Evolutionary conservation across 2,113 vertebrate species (phyloP), one percentile per base, ranked within the genome.

Genomic region (Dipodomys merriami): DNA sequence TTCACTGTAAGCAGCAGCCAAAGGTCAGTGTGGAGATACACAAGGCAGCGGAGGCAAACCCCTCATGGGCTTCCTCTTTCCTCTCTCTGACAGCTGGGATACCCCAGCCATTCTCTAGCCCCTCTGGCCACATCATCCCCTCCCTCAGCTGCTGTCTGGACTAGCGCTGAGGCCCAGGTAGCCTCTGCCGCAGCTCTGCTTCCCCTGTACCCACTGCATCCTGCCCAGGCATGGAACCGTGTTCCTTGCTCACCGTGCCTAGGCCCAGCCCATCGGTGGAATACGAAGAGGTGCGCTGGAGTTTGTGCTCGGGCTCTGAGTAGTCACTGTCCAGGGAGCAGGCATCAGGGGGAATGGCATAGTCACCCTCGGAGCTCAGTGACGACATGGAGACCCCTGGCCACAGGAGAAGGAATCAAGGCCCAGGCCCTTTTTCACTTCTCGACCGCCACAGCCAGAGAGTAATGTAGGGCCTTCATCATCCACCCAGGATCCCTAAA

Each of bases 301-400:
- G 98, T 92, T 99, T 99, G 95, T 99, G 99, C 94, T 99, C 99
- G 0, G 99, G 99, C 95, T 99, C 99, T 0, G 98, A 99, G 95
- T 98, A 99, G 96, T 99, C 99, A 1, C 98, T 99, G 96, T 99
- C 99, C 46, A 99, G 98, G 65, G 98, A 99, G 97, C 99, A 99
- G 85, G 99, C 99, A 29, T 99, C 99, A 25, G 99, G 99, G 46
- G 99, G 99, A 96, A 99, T 99, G 95, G 99, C 99, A 6, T 99
- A 99, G 97, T 99, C 99, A 18, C 99, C 98, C 97, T 99, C 99
- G 0, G 99, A 99, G 35, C 99, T 98, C 98, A 99, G 97, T 0
- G 99, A 99, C 44, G 99, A 99, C 97, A 99, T 97, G 85, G 99
- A 99, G 65, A 99, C 99, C 10, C 99, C 99, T 99, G 96, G 29